Conservation (phyloP, 2,888 invertebrate species). For the Rhagonycha fulva region DNA sequence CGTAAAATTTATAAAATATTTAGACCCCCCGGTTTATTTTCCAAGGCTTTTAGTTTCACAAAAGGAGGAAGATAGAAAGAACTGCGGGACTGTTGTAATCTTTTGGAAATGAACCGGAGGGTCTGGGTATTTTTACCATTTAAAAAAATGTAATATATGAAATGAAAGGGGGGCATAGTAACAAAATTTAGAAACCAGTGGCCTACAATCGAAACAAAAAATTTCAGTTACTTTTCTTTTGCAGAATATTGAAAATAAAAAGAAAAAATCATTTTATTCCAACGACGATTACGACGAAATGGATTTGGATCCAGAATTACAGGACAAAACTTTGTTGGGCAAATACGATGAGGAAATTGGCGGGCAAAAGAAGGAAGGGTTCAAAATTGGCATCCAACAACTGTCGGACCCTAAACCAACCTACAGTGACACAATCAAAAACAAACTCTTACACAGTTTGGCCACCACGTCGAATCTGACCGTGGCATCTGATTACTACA, state of each 20-base stretch:
- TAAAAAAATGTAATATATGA: too few species aligned
- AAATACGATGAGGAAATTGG: constrained; percentile 96
- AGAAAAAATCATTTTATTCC: constrained; percentile 79
- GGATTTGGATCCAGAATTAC: constrained; percentile 67
- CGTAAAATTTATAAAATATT: too few species aligned
- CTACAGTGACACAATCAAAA: constrained; percentile 30
- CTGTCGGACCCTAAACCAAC: constrained; percentile 60
- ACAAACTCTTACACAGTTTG: constrained; percentile 76
- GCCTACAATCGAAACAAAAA: too few species aligned
- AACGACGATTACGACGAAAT: constrained; percentile 84
- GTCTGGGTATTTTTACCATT: too few species aligned
- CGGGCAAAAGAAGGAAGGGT: constrained; percentile 69
- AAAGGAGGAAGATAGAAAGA: too few species aligned
- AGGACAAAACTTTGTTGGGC: constrained; percentile 72
- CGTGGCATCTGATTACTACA: constrained; percentile 87
- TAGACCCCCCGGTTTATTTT: too few species aligned
- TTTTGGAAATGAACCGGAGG: too few species aligned
- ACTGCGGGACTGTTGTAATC: too few species aligned
- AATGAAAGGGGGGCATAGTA: too few species aligned
- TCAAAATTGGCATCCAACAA: constrained; percentile 75
- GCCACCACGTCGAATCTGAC: constrained; percentile 64
- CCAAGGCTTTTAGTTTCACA: too few species aligned
- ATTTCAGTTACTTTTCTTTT: constrained; percentile 25
- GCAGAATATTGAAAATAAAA: constrained; percentile 80
- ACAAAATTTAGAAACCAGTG: too few species aligned